Conservation (phyloP, 1,140 invertebrate genomes). For the Drosophila sucinea region DNA sequence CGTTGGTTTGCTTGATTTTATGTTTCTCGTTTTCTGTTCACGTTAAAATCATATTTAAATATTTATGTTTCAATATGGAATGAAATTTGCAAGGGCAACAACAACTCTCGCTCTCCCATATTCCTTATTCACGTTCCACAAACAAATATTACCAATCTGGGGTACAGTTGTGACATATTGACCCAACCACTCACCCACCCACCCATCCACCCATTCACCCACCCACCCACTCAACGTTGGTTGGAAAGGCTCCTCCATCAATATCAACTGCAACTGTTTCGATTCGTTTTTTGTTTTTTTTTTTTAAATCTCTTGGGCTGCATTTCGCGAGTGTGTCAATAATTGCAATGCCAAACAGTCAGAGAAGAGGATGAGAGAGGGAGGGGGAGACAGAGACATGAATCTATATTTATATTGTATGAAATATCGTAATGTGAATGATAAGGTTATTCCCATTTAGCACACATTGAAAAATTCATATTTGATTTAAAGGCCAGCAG, state of each 20-base stretch:
- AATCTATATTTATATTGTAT: conserved; percentile 22
- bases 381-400: conserved; percentile 6
- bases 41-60: conserved; percentile 74
- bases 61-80: conserved; percentile 77
- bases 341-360: conserved; percentile 63
- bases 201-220: neutral
- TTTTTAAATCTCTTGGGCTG: conserved; percentile 57
- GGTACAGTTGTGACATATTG: conserved; percentile 70
- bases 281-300: conserved; percentile 27
- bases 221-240: neutral
- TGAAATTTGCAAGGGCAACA: conserved; percentile 54
- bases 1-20: conserved; percentile 30
- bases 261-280: conserved; percentile 26
- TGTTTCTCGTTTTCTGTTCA: neutral
- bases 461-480: neutral
- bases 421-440: conserved; percentile 20
- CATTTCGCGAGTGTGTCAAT: conserved; percentile 71
- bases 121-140: conserved; percentile 39
- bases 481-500: neutral
- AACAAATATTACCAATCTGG: conserved; percentile 57
- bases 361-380: conserved; percentile 6
- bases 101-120: conserved; percentile 29
- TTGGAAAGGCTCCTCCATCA: conserved; percentile 1
- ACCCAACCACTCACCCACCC: conserved; percentile 43
- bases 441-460: neutral